Conservation (phyloP, 2,113 vertebrate species). For the Xiphophorus hellerii region DNA sequence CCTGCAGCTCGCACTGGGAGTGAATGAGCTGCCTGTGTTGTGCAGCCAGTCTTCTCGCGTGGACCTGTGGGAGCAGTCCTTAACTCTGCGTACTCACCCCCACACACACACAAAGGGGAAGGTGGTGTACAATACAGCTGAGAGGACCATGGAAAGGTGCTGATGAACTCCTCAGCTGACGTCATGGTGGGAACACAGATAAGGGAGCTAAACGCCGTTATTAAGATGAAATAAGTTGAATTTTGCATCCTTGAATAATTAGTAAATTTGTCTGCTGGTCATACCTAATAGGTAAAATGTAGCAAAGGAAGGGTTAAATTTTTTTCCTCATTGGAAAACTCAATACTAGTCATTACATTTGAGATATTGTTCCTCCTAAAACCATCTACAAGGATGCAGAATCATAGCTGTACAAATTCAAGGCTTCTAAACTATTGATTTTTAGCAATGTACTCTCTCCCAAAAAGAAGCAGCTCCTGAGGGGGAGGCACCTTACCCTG, state of each 20-base stretch:
- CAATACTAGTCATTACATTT: not conserved
- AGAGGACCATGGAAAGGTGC: slow-evolving; percentile 38
- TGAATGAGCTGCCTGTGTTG: slow-evolving; percentile 70
- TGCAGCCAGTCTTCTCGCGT: slow-evolving; percentile 41
- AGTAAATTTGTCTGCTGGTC: not conserved
- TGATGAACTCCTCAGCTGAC: slow-evolving; percentile 37
- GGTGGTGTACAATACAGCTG: slow-evolving; percentile 14
- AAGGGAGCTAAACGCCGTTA: not conserved
- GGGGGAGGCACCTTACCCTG: slow-evolving; percentile 58
- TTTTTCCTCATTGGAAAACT: not conserved
- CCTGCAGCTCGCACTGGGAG: slow-evolving; percentile 31
- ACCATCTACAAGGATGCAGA: slow-evolving; percentile 24
- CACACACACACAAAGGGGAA: slow-evolving; percentile 10
- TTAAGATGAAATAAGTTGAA: not conserved
- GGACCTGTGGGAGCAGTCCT: slow-evolving; percentile 45
- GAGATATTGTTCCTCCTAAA: not conserved
- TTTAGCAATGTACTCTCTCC: slow-evolving; percentile 51
- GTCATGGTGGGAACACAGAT: not conserved
- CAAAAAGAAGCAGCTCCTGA: slow-evolving; percentile 52
- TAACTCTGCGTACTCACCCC: not conserved
- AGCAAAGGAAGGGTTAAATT: too few relatives aligned
- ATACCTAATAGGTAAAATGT: not conserved
- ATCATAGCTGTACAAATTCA: slow-evolving; percentile 16
- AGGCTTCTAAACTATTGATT: slow-evolving; percentile 59
- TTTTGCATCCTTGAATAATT: not conserved